A percentile compares a stretch with the other conserved stretches of the same genome.
phyloP scores from a whole-genome alignment of 2,113 vertebrate genomes.

The Tenrec ecaudatus region DNA sequence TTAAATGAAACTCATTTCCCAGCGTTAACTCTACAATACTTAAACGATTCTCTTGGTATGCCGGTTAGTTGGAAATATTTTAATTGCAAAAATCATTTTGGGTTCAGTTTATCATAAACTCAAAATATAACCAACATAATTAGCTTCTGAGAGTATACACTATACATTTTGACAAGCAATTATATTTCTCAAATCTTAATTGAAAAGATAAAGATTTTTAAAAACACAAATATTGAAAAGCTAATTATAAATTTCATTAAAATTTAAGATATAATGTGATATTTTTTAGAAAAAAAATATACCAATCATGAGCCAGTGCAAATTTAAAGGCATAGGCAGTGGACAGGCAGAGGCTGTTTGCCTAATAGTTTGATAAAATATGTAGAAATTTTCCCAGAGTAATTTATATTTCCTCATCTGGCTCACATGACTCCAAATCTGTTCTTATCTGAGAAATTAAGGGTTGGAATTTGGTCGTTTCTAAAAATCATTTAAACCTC shows the following conservation, averaged over 20 bases:
- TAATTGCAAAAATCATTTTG: conserved; percentile 70
- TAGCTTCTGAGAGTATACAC: conserved; percentile 30
- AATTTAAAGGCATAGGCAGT: background rate
- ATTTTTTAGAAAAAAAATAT: background rate
- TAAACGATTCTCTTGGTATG: conserved; percentile 73
- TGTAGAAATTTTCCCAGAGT: background rate
- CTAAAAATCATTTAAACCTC: background rate
- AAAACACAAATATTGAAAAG: background rate
- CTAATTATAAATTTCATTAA: conserved; percentile 16
- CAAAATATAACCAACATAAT: conserved; percentile 59
- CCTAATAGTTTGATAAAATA: background rate
- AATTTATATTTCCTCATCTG: background rate
- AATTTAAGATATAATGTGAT: background rate
- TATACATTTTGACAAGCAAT: conserved; percentile 41
- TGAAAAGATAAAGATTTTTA: conserved; percentile 29
- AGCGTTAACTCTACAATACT: conserved; percentile 80
- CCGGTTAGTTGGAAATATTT: conserved; percentile 70
- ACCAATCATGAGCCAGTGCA: background rate
- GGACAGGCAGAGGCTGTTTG: rapidly evolving
- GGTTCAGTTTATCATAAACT: conserved; percentile 62
- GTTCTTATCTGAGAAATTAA: background rate
- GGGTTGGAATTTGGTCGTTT: background rate
- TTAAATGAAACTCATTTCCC: conserved; percentile 78
- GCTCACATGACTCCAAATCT: background rate
- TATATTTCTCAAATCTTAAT: conserved; percentile 63